Percentiles rank a stretch among this genome's conserved stretches.
These are phyloP conservation scores for Patella depressa DNA, from an alignment of 2,888 invertebrate species.

Conservation along the genomic window DNA sequence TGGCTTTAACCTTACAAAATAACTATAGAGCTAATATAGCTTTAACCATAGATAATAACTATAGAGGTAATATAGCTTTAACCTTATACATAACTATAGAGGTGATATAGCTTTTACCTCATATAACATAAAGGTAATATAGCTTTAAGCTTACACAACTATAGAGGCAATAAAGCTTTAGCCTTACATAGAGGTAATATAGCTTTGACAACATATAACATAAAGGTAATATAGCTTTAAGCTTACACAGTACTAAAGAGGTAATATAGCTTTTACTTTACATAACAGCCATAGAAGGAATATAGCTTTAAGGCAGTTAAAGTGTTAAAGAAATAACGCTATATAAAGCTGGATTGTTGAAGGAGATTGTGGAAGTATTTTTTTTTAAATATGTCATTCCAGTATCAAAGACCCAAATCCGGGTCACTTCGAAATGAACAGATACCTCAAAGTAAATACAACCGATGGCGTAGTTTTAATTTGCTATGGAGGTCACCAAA, in stretches of 20 bases:
- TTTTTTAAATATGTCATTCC: no score
- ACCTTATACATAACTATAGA: conserved; percentile 85
- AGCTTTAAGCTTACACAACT: conserved; percentile 77
- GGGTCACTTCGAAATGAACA: no score
- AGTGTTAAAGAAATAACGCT: no score
- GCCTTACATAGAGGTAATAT: conserved; percentile 80
- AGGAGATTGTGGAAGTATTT: no score
- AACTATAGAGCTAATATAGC: conserved; percentile 76
- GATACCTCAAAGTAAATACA: no score
- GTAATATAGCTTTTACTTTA: conserved; percentile 83
- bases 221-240: conserved; percentile 74
- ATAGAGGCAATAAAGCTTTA: conserved; percentile 72
- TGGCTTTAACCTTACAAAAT: conserved; percentile 80
- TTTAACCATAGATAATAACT: conserved; percentile 75
- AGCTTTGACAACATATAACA: no score
- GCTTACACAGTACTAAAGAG: conserved; percentile 83
- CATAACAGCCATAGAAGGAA: conserved; percentile 76
- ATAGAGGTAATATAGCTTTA: conserved; percentile 74
- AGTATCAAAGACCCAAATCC: no score
- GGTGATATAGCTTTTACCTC: conserved; percentile 42
- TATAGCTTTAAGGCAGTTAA: no score
- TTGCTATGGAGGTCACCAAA: no score
- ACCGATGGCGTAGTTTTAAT: no score
- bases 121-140: conserved; percentile 75
- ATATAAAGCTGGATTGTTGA: no score